Conservation (phyloP, 2,888 invertebrate genomes). For the Pimpla rufipes region DNA sequence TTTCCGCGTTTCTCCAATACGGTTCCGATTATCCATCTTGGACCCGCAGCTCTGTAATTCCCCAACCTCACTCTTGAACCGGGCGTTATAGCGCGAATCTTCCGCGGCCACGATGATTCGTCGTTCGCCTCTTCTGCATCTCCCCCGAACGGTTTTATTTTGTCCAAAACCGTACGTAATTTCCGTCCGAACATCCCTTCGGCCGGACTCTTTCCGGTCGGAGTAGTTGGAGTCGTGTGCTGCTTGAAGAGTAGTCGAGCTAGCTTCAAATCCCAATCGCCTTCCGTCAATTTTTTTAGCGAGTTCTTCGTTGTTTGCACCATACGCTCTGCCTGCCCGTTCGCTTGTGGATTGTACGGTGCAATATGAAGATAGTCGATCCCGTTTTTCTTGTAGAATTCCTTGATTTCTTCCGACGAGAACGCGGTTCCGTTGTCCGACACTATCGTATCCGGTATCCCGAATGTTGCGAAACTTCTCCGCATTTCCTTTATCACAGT, state of each 20-base stretch:
- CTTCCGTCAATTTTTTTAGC: conserved; percentile 31
- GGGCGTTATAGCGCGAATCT: not conserved
- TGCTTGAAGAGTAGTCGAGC: conserved; percentile 62
- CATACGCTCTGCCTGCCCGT: conserved; percentile 48
- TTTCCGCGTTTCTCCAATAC: conserved; percentile 47
- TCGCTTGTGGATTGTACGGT: conserved; percentile 34
- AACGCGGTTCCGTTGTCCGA: conserved; percentile 75
- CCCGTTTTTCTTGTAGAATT: conserved; percentile 68
- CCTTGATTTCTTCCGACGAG: conserved; percentile 69
- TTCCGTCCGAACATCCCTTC: conserved; percentile 59
- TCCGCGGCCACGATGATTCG: not conserved
- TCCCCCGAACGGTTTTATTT: not conserved
- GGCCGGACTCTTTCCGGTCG: conserved; percentile 38
- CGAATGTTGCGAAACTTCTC: conserved; percentile 68
- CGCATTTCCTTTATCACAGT: conserved; percentile 63
- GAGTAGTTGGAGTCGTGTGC: conserved; percentile 61
- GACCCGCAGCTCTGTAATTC: conserved; percentile 41
- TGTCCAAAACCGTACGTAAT: conserved; percentile 18
- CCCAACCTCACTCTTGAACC: conserved; percentile 37
- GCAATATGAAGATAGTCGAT: conserved; percentile 55
- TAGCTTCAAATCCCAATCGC: conserved; percentile 54
- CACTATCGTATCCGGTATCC: conserved; percentile 70
- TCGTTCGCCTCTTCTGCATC: no score
- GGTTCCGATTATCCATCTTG: conserved; percentile 54
- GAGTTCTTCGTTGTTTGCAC: conserved; percentile 38